Conservation (phyloP, 2,888 invertebrate species). For the Campoplex nolae region DNA sequence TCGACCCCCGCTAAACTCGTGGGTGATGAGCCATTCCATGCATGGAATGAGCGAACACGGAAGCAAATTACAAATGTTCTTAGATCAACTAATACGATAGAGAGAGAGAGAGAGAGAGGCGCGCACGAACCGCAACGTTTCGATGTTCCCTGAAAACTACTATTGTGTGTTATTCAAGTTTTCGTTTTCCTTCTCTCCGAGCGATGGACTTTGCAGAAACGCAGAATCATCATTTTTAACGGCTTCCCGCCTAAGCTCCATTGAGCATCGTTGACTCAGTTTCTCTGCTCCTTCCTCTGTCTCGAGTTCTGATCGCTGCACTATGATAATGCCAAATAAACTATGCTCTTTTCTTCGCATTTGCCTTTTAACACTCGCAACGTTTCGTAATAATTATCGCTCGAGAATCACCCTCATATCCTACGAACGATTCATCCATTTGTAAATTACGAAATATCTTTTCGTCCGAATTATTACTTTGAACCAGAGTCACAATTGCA, state of each 20-base stretch:
- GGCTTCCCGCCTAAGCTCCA: neutral
- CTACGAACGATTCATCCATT: neutral
- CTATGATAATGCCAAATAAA: neutral
- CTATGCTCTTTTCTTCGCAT: neutral
- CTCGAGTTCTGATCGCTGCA: neutral
- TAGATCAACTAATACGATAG: constrained; percentile 42
- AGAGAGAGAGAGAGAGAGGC: neutral
- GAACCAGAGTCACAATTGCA: neutral
- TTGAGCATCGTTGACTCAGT: neutral
- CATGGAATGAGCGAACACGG: neutral
- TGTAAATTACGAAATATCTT: neutral
- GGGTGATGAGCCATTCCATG: constrained; percentile 21
- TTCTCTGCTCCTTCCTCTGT: neutral
- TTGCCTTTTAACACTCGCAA: neutral
- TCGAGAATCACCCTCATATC: neutral
- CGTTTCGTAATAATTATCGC: neutral
- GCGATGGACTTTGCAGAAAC: neutral
- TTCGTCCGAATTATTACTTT: neutral
- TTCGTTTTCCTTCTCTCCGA: neutral
- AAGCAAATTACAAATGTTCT: constrained; percentile 24
- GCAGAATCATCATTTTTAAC: constrained; percentile 20
- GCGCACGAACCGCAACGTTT: neutral
- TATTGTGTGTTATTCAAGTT: neutral
- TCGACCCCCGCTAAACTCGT: constrained; percentile 1
- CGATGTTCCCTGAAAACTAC: constrained; percentile 12